Base-by-base conservation (phyloP, 2,888 invertebrate genomes). In the Meandrusa payeni region DNA sequence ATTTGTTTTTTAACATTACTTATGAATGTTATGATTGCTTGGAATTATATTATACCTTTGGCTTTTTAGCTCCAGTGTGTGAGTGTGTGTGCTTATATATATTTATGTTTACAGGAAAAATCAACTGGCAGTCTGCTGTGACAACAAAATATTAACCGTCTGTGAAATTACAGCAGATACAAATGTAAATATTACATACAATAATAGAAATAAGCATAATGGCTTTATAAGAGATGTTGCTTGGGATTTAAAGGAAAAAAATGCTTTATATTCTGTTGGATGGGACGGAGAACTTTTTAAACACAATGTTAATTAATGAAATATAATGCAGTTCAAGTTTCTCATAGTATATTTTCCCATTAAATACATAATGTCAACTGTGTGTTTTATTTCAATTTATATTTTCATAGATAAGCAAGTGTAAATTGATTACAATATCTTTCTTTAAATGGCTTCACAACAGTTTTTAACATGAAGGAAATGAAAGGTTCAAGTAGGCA, bases 211-310 rank as follows among this genome's bases (percentile, higher is more conserved):
- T 47, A 59, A 63, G 50, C 87, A 87, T 47, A 70, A 50, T 13
- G 88, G 90, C 55, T 88, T 82, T 58, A 89, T 90, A 1, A 74
- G 90, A 48, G 90, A 89, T 5, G 50, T 89, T 3, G 80, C 88
- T 0, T 91, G 91, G 91, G 81, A 83, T 52, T 48, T 64, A 2
- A 63, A 61, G 1, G 67, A 76, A 1, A 57, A 57, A 10, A 63
- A 70, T 33, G 52, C 67, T 12, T 73, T 91, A 1, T 83, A 88
- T 53, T 80, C 90, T 0, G 87, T 89, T 9, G 90, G 89, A n/a
- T 91, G 91, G 90, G 90, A 91, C 54, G 81, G 82, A 31, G 70
- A 75, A 49, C 61, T 90, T 7, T 71, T 75, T 45, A 68, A 71
- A 5, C 89, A 90, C 50, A 59, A 48, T 11, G 39, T 80, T 47